Evolutionary conservation across 2,113 vertebrate genomes (phyloP), one percentile per base, ranked within the genome.

Genomic region (Ascaphus truei): DNA sequence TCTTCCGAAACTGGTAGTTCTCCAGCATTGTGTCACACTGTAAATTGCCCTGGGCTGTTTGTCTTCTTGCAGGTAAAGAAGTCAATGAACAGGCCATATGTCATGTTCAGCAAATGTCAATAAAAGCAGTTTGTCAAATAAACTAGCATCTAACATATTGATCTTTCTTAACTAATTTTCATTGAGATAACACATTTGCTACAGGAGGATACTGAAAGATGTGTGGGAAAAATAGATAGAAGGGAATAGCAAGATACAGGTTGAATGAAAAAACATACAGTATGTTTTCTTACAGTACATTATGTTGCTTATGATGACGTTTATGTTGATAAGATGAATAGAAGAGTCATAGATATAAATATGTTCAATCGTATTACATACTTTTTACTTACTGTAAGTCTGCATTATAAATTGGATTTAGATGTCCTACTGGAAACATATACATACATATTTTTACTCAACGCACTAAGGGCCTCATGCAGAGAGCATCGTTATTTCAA

Each of bases 101-200:
- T 52, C 47, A 51, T 51, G 62, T 22, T 36, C 22, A 27, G 45
- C 47, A 64, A 64, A 64, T 5, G 25, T 36, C 62, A 64, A 64
- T 64, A 64, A 52, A 47, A 4, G 4, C 20, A 12, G 26, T 30
- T 30, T 53, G n/a, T 53, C 51, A 53, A 53, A 53, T 30, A 53
- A 53, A 51, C 48, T 11, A 53, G 51, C 26, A 53, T 16, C 27
- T 30, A 11, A 37, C 56, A 25, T 11, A 39, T 37, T 22, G 29
- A 34, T 20, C 25, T 8, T 57, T 57, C 30, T 33, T 23, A 58
- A 39, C 20, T 58, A 18, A 26, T 58, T n/a, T 58, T 58, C 22
- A 18, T 58, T 58, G 33, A 37, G 11, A n/a, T n/a, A n/a, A n/a
- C 5, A 41, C 5, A 2, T 41, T 12, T 16, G 39, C 18, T n/a